Base-by-base conservation (phyloP, 2,113 vertebrate genomes). In the Argyrosomus japonicus region DNA sequence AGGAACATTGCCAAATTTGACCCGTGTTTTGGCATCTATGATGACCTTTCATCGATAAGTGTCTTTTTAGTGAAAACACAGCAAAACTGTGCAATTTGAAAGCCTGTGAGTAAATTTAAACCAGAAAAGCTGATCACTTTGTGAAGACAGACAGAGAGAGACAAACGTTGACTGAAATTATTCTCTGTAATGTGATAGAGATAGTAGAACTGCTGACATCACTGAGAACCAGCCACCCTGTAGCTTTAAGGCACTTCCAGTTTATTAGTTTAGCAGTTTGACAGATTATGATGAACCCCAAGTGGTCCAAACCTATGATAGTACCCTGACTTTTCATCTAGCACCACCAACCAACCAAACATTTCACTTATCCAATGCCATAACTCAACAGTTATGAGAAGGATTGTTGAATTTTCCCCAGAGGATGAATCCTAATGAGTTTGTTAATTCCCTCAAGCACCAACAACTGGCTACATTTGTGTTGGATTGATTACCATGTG, bases 41-140 rank as follows among this genome's bases (percentile, higher is more conserved):
- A 67, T 75, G 58, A 81, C 61, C 61, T 23, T 56, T 78, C 48
- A 58, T 19, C 14, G 8, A 69, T 43, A 70, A 54, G 43, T 56
- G 58, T 45, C 25, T 23, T 65, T 71, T 79, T 27, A 57, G 54
- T 32, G 48, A 70, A 61, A 14, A 65, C 18, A 25, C 0, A 54
- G 60, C 7, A 67, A 45, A 77, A 80, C 17, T 45, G 51, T n/a
- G 11, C 19, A 48, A 78, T 2, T 32, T 43, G 50, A 62, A 62
- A 6, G 17, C 10, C 53, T 25, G 13, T 57, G 43, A 45, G 54
- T 29, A 32, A 13, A 56, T 47, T 32, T 36, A 36, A 74, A 62
- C 18, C 25, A 47, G 14, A 40, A 69, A 85, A 51, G 11, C 21
- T 5, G 7, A n/a, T 40, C 6, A 51, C 12, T 54, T n/a, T 25